These are phyloP conservation scores for Zosterops pallidus DNA, from an alignment of 2,113 vertebrate genomes.

Conservation along the genomic window DNA sequence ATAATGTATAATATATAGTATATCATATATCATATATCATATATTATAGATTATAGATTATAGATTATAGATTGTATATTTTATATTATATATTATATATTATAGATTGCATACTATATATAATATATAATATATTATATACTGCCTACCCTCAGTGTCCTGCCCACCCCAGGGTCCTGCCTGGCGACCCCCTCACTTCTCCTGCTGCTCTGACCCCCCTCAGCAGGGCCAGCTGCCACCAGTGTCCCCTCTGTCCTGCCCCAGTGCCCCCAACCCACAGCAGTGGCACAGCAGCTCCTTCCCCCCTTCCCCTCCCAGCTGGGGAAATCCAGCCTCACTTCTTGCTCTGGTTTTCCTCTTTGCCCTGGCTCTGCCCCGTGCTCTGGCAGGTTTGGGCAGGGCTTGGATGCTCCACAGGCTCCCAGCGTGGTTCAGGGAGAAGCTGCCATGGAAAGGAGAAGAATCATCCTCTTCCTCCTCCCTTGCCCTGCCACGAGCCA, in stretches of 20 bases:
- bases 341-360: neutral
- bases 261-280: rapidly evolving
- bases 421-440: neutral
- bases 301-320: neutral
- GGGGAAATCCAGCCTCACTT: neutral
- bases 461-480: neutral
- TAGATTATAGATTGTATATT: too few species aligned
- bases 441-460: neutral
- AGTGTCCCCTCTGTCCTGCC: neutral
- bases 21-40: too few species aligned
- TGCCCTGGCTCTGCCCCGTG: neutral
- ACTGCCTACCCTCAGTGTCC: too few species aligned
- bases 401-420: neutral
- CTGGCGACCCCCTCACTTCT: neutral
- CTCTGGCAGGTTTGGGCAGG: neutral
- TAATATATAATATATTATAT: too few species aligned
- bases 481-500: neutral
- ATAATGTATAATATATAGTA: too few species aligned
- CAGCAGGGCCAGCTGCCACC: neutral
- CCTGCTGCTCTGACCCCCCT: neutral
- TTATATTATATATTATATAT: too few species aligned
- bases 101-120: too few species aligned
- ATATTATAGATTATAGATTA: too few species aligned
- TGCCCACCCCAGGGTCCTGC: neutral
- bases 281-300: neutral